These are phyloP conservation scores for Rattus rattus DNA, from an alignment of 2,113 vertebrate species.

Conservation along the genomic window DNA sequence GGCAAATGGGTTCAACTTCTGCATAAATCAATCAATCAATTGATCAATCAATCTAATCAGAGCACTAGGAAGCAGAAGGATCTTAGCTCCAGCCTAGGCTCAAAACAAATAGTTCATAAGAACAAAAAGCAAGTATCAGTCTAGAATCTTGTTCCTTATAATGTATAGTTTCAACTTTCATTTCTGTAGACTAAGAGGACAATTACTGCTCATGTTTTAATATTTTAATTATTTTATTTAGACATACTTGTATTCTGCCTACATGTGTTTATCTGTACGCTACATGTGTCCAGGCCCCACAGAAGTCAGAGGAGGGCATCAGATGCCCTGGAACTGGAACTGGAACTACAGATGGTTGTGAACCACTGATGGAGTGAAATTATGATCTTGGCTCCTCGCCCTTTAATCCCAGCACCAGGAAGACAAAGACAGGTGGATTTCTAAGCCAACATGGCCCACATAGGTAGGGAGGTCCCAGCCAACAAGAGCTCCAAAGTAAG, in stretches of 20 bases:
- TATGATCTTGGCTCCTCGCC: neutral
- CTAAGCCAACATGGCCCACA: neutral
- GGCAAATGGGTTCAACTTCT: neutral
- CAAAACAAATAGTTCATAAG: neutral
- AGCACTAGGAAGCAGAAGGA: neutral
- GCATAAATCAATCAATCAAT: no score
- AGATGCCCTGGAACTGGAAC: neutral
- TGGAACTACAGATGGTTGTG: neutral
- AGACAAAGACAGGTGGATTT: neutral
- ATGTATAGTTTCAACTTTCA: neutral
- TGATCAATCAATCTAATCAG: neutral
- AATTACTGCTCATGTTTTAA: neutral
- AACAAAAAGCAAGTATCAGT: neutral
- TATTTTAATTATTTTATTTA: neutral
- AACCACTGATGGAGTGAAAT: neutral
- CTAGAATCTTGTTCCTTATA: neutral
- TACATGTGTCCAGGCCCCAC: neutral
- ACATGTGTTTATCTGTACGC: neutral
- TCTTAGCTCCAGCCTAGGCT: neutral
- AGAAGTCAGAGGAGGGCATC: neutral
- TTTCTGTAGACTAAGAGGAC: neutral
- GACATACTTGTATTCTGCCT: neutral
- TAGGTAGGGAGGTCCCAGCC: neutral
- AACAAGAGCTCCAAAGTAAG: neutral
- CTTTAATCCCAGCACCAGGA: neutral